These are phyloP conservation scores for Ctenopoma kingsleyae DNA, from an alignment of 2,797 vertebrate genomes.

Conservation along the genomic window DNA sequence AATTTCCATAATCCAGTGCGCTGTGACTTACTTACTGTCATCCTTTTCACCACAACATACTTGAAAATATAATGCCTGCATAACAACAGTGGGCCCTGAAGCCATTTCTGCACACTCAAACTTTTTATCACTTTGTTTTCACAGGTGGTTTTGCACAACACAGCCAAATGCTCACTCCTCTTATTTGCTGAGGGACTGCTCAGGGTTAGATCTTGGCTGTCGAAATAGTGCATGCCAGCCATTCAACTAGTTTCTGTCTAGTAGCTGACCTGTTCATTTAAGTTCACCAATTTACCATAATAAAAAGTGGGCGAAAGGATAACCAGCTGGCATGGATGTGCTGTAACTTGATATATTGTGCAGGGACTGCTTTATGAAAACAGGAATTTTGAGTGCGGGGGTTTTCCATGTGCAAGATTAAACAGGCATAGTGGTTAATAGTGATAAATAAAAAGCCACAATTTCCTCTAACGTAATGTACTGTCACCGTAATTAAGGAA, in stretches of 20 bases:
- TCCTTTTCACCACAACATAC: slow-evolving; percentile 1
- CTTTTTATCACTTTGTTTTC: slow-evolving; percentile 59
- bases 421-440: neutral
- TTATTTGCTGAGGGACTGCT: slow-evolving; percentile 53
- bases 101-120: slow-evolving; percentile 15
- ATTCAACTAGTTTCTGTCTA: slow-evolving; percentile 2
- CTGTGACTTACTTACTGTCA: neutral
- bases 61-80: neutral
- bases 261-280: neutral
- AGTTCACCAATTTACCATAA: slow-evolving; percentile 24
- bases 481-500: slow-evolving; percentile 25
- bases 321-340: slow-evolving; percentile 6
- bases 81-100: neutral
- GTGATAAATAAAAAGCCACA: neutral
- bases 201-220: slow-evolving; percentile 16
- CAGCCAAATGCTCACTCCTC: slow-evolving; percentile 16
- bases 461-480: neutral
- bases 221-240: slow-evolving; percentile 10
- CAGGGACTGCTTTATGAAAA: neutral
- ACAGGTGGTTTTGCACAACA: slow-evolving; percentile 64
- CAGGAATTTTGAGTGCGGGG: neutral
- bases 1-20: slow-evolving; percentile 1
- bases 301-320: slow-evolving; percentile 22
- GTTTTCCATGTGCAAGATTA: neutral
- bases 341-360: slow-evolving; percentile 24